Evolutionary conservation across 2,888 invertebrate genomes (phyloP).

Genomic region (Serripes groenlandicus): DNA sequence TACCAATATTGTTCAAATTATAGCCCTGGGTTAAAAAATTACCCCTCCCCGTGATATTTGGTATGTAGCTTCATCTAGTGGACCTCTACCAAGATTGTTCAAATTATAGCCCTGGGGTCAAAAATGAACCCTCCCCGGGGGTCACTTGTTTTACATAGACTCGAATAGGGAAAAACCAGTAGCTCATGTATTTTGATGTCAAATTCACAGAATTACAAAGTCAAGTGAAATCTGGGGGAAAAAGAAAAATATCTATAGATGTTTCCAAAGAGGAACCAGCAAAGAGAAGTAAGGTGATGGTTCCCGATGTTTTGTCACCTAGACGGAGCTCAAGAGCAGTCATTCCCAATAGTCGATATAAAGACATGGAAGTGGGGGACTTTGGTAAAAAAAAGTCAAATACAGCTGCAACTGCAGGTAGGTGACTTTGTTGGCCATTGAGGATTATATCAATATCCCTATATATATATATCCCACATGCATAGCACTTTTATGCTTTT

Average conservation of each 20-base stretch:
- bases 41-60: too few relatives aligned
- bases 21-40: too few relatives aligned
- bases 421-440: not conserved
- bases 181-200: too few relatives aligned
- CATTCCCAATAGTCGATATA: constrained; percentile 75
- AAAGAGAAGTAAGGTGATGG: not conserved
- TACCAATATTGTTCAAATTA: too few relatives aligned
- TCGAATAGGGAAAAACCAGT: too few relatives aligned
- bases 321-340: constrained; percentile 75
- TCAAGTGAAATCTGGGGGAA: not conserved
- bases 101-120: too few relatives aligned
- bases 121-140: too few relatives aligned
- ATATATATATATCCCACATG: too few relatives aligned
- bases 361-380: constrained; percentile 75
- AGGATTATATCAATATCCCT: not conserved
- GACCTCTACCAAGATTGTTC: too few relatives aligned
- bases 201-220: too few relatives aligned
- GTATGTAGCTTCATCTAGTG: too few relatives aligned
- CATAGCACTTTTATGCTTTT: not conserved
- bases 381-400: constrained; percentile 44
- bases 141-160: too few relatives aligned
- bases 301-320: constrained; percentile 47
- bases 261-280: not conserved
- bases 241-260: not conserved
- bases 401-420: not conserved